Conservation (phyloP, 2,888 invertebrate genomes). For the Dromius quadrimaculatus region DNA sequence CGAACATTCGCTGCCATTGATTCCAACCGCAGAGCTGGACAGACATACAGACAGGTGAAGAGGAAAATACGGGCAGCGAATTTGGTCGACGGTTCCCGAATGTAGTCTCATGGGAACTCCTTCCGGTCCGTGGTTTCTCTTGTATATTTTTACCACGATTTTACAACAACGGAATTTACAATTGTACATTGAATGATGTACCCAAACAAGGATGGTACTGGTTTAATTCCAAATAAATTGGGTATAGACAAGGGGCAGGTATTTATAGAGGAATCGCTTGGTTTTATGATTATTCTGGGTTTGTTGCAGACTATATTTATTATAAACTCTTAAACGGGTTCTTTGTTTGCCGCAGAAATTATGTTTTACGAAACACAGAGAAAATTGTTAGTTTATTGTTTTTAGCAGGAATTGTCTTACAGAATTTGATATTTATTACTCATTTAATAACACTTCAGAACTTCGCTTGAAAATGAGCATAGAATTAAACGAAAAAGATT, state of each 20-base stretch:
- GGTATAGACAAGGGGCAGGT: neutral
- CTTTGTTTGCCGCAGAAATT: slow-evolving; percentile 9
- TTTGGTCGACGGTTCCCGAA: neutral
- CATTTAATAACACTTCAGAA: too few species aligned
- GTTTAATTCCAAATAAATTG: slow-evolving; percentile 25
- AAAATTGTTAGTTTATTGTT: slow-evolving; percentile 15
- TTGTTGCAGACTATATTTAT: slow-evolving; percentile 5
- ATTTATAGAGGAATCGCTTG: slow-evolving; percentile 14
- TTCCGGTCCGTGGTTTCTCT: slow-evolving; percentile 8
- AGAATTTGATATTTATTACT: too few species aligned
- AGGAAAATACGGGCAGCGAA: slow-evolving; percentile 17
- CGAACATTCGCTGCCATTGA: slow-evolving; percentile 34
- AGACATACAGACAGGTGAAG: slow-evolving; percentile 11
- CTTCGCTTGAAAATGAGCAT: too few species aligned
- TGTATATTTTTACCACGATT: slow-evolving; percentile 41
- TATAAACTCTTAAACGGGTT: slow-evolving; percentile 15
- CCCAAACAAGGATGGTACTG: slow-evolving; percentile 1
- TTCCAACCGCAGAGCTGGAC: slow-evolving; percentile 26
- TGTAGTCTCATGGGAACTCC: slow-evolving; percentile 10
- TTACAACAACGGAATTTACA: slow-evolving; percentile 42
- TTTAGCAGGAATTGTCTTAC: too few species aligned
- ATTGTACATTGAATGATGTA: slow-evolving; percentile 38
- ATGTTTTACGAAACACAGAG: slow-evolving; percentile 23
- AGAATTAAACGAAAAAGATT: too few species aligned
- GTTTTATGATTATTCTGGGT: slow-evolving; percentile 24